A percentile compares a stretch with the other conserved stretches of the same genome.
Evolutionary conservation across 1,140 invertebrate species (phyloP).

Genomic region (Sminthurinus signatus): DNA sequence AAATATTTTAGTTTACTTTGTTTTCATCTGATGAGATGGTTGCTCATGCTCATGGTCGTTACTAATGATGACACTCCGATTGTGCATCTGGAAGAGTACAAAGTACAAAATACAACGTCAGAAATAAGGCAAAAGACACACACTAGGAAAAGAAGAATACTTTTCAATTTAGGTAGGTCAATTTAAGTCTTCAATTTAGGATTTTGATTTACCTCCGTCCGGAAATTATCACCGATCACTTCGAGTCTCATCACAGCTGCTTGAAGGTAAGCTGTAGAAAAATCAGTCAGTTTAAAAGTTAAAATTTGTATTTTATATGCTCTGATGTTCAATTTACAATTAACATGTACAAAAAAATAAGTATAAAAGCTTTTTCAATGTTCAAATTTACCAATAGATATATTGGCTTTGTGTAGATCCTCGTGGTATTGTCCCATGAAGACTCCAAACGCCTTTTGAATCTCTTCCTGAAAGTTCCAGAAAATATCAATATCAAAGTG

Average conservation of each 20-base stretch:
- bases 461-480: too few species aligned
- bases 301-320: not conserved
- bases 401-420: constrained; percentile 38
- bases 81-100: too few species aligned
- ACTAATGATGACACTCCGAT: constrained; percentile 22
- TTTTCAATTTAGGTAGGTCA: too few species aligned
- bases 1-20: not conserved
- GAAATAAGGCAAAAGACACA: too few species aligned
- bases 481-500: too few species aligned
- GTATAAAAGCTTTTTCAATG: too few species aligned
- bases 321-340: not conserved
- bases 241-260: constrained; percentile 40
- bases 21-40: not conserved
- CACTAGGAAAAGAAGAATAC: too few species aligned
- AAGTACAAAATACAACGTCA: too few species aligned
- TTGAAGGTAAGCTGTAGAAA: constrained; percentile 35
- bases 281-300: not conserved
- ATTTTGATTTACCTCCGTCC: constrained; percentile 33
- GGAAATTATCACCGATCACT: constrained; percentile 41
- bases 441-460: constrained; percentile 35
- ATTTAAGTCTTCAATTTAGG: too few species aligned
- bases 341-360: not conserved
- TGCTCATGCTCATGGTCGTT: constrained; percentile 11
- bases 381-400: constrained; percentile 37
- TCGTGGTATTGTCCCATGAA: constrained; percentile 36